Evolutionary conservation across 1,140 invertebrate genomes (phyloP).

Genomic region (Paralvinella palmiformis): DNA sequence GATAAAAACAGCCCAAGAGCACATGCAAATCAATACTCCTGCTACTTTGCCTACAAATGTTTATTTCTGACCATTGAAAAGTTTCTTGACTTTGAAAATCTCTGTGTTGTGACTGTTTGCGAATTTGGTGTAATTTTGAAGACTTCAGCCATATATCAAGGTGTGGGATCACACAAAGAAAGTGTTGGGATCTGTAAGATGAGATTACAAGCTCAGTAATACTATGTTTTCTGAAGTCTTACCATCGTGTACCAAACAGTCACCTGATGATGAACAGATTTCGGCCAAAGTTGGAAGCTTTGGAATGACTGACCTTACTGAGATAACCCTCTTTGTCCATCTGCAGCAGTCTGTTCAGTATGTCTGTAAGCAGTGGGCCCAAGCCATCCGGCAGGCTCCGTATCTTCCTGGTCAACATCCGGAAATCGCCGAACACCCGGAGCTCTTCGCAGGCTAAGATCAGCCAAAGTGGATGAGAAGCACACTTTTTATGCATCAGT

Average conservation of each 20-base stretch:
- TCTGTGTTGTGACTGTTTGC: too few relatives aligned
- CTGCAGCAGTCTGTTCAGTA: slow-evolving; percentile 32
- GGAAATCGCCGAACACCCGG: slow-evolving; percentile 45
- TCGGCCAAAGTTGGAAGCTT: not conserved
- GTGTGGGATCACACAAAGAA: too few relatives aligned
- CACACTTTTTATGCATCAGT: slow-evolving; percentile 28
- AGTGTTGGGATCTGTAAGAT: too few relatives aligned
- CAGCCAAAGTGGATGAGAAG: slow-evolving; percentile 44
- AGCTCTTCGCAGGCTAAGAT: slow-evolving; percentile 41
- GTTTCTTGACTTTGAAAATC: too few relatives aligned
- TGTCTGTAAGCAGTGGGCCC: slow-evolving; percentile 28
- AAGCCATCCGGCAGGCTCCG: slow-evolving; percentile 30
- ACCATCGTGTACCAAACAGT: not conserved
- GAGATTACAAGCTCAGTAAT: too few relatives aligned
- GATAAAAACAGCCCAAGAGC: too few relatives aligned
- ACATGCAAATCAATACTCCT: too few relatives aligned
- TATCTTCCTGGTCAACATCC: slow-evolving; percentile 35
- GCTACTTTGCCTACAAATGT: too few relatives aligned
- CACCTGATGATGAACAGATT: slow-evolving; percentile 15
- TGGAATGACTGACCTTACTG: slow-evolving; percentile 30
- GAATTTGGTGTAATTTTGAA: too few relatives aligned
- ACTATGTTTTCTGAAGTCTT: too few relatives aligned
- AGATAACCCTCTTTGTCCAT: slow-evolving; percentile 39
- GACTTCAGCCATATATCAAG: too few relatives aligned
- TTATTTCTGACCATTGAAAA: too few relatives aligned